Percentiles rank a stretch among this genome's conserved stretches.
These are phyloP conservation scores for Philereme transversata DNA, from an alignment of 2,888 invertebrate species.

Conservation along the genomic window DNA sequence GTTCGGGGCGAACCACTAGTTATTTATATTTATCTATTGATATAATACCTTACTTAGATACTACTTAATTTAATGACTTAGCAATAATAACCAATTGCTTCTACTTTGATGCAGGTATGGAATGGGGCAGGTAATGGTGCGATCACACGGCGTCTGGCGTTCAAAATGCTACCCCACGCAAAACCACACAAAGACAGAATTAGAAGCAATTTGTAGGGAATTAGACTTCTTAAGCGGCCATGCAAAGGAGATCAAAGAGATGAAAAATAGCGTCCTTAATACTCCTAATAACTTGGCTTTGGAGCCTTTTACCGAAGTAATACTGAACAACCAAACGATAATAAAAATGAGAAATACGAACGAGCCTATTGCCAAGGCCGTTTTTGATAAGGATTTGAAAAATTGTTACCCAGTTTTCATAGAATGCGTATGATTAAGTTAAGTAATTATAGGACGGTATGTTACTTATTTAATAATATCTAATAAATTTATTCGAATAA, in stretches of 20 bases:
- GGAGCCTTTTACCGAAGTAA: constrained; percentile 66
- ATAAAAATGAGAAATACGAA: constrained; percentile 68
- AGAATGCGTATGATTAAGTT: constrained; percentile 63
- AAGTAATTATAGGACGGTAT: neutral
- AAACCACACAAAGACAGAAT: constrained; percentile 77
- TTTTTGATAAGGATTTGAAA: constrained; percentile 52
- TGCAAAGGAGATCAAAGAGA: constrained; percentile 67
- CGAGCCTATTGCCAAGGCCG: constrained; percentile 62
- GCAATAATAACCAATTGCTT: neutral
- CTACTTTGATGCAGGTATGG: constrained; percentile 65
- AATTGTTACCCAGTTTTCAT: constrained; percentile 75
- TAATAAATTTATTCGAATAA: too few species aligned
- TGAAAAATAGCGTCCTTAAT: constrained; percentile 46
- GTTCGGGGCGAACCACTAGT: too few species aligned
- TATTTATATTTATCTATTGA: too few species aligned
- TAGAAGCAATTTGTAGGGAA: constrained; percentile 85
- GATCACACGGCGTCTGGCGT: constrained; percentile 88
- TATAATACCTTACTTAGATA: too few species aligned
- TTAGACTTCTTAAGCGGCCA: constrained; percentile 85
- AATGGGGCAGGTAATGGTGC: constrained; percentile 87
- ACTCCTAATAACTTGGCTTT: constrained; percentile 59
- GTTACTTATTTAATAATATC: neutral
- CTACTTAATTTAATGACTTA: neutral
- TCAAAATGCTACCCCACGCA: constrained; percentile 86
- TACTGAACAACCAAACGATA: constrained; percentile 67